phyloP scores from a whole-genome alignment of 1,140 invertebrate genomes.

The Eciton burchellii region DNA sequence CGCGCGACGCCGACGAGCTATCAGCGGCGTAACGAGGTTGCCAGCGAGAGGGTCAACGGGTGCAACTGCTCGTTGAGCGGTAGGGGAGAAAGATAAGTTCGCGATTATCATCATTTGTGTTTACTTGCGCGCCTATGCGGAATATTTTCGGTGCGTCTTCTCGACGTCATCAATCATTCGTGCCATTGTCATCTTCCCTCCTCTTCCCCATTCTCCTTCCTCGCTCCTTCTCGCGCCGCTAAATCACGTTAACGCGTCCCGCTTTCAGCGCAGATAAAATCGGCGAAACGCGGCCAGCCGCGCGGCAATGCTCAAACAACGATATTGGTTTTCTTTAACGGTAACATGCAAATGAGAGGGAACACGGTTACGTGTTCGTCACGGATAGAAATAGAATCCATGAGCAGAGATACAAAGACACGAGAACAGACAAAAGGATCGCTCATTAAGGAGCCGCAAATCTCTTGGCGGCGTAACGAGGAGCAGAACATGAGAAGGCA shows the following conservation, averaged over 20 bases:
- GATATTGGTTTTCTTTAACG: constrained; percentile 23
- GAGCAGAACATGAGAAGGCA: constrained; percentile 37
- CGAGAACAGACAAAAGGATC: background rate
- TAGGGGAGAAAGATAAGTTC: constrained; percentile 23
- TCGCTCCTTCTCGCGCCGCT: constrained; percentile 38
- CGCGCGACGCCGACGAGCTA: background rate
- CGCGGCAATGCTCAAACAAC: background rate
- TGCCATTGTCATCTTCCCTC: constrained; percentile 13
- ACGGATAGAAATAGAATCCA: constrained; percentile 19
- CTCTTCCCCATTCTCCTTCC: too few relatives aligned
- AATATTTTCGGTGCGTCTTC: constrained; percentile 25
- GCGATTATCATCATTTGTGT: constrained; percentile 6
- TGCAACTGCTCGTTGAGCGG: constrained; percentile 38
- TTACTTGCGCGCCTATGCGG: constrained; percentile 11
- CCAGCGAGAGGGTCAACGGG: background rate
- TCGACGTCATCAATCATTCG: constrained; percentile 41
- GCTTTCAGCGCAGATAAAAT: constrained; percentile 33
- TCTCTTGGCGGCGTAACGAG: constrained; percentile 47
- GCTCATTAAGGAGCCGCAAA: constrained; percentile 34
- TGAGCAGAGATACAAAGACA: constrained; percentile 5
- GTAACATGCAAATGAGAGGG: constrained; percentile 22
- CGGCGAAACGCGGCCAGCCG: background rate
- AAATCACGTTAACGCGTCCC: constrained; percentile 48
- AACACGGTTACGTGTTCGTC: background rate
- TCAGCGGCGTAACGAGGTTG: background rate